Evolutionary conservation across 2,888 invertebrate genomes (phyloP), one percentile per base, ranked within the genome.

Genomic region (Steinernema scapterisci): DNA sequence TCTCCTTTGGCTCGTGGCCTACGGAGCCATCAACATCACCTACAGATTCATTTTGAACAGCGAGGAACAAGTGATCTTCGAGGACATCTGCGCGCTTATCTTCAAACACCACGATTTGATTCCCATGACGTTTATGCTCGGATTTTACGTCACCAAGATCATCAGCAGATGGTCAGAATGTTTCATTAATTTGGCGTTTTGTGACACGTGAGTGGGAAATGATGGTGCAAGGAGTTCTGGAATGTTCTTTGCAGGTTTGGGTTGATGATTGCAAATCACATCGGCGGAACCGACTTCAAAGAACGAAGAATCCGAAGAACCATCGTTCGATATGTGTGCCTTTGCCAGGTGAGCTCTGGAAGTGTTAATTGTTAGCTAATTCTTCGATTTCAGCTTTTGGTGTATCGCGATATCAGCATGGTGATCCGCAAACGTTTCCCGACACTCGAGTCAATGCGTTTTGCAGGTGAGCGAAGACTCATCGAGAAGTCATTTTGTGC

Each of bases 21-120:
- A 63, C 63, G 63, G 31, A 31, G 38, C 63, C 13, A 63, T 63
- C 63, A 63, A 63, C 63, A 63, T 63, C 63, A n/a, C 19, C 16
- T 63, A 63, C 63, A 27, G 63, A 5, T 63, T 31, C 63, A 63
- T 63, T 16, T 16, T 63, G 16, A 27, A 63, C 63, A n/a, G 9
- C 11, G 63, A 25, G 11, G 27, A 63, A 25, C 63, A 63, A 31
- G 7, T 25, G 7, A 16, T 6, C 11, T 63, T 63, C 63, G 63
- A 63, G 38, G 63, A 63, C 63, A 27, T 63, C 63, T 63, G 63
- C 63, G 63, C 63, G 31, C 27, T 63, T 16, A 11, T 63, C 63
- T 63, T 63, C 63, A 63, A 63, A 31, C 63, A 63, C 63, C 63
- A 63, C 63, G 63, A 63, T 16, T 27, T 63, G 31, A 63, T 63